Base-by-base conservation (phyloP, 2,797 vertebrate genomes). In the Atherinosoma microstoma region DNA sequence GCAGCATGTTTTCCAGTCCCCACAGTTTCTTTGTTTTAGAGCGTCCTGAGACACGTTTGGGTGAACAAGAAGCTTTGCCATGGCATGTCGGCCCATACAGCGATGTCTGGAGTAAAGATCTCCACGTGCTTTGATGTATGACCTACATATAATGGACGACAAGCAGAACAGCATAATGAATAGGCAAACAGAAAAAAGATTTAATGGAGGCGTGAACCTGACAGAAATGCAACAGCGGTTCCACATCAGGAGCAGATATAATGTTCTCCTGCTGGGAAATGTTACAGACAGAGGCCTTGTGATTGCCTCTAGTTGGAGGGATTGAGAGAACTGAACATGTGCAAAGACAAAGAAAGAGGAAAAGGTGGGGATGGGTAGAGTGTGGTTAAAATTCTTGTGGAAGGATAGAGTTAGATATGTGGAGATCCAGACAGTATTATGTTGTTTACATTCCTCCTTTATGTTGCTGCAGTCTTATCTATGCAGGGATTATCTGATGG, bases 361-460 rank as follows among this genome's bases (percentile, higher is more conserved):
- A 54, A 66, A 34, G 64, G 27, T 30, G 13, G n/a, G 13, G 53
- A 42, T 9, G 35, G 47, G 34, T 27, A 53, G 34, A 64, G 60
- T 3, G 7, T 38, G 75, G 1, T 68, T 68, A 59, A 15, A 34
- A 40, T 40, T 16, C 38, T 42, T 57, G 11, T 45, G 68, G 62
- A 69, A 45, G 58, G 80, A 75, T 61, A 62, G 42, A 79, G 73
- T 69, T 79, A 77, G 82, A 86, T 78, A 77, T 4, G 66, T 54
- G 38, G 27, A 76, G 80, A 84, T 84, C 77, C 76, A 86, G 84
- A 90, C 78, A 54, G 70, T 84, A 78, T 86, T 79, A 70, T 69
- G 57, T 32, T 94, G 91, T 94, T 93, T 93, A 92, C 91, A 88
- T 94, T 94, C 92, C 86, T 68, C 70, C 76, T 80, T 58, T 68